These are phyloP conservation scores for Virgularia gustaviana DNA, from an alignment of 92 coral and sea anemone species.

Conservation along the genomic window DNA sequence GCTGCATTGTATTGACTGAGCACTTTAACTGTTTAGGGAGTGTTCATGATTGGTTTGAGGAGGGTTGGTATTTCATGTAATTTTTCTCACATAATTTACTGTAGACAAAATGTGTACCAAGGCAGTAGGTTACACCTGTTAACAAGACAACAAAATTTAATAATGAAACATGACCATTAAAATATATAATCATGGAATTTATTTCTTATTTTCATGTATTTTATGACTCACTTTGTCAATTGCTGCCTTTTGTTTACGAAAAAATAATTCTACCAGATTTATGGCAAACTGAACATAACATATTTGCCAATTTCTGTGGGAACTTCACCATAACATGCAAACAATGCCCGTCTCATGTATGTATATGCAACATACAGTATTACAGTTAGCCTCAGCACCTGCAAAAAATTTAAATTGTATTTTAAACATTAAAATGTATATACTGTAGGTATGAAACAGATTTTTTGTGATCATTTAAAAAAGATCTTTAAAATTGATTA, in stretches of 20 bases:
- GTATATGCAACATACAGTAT: constrained; percentile 53
- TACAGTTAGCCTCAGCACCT: constrained; percentile 51
- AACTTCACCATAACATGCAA: constrained; percentile 50
- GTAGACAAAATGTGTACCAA: too few relatives aligned
- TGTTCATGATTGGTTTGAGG: too few relatives aligned
- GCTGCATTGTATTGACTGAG: too few relatives aligned
- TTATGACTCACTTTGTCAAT: constrained; percentile 30
- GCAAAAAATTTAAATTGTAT: background rate
- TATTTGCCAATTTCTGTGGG: constrained; percentile 26
- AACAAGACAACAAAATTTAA: background rate
- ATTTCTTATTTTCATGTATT: background rate
- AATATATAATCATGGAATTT: background rate
- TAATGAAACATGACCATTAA: background rate
- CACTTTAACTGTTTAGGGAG: too few relatives aligned
- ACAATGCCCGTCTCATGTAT: constrained; percentile 49
- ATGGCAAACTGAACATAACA: constrained; percentile 39
- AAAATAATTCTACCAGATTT: constrained; percentile 18
- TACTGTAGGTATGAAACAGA: background rate
- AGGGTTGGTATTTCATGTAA: too few relatives aligned
- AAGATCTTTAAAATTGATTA: too few relatives aligned
- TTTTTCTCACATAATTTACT: too few relatives aligned
- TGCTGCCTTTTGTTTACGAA: constrained; percentile 36
- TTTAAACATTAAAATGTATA: background rate
- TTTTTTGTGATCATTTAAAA: background rate
- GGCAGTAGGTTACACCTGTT: too few relatives aligned